phyloP scores from a whole-genome alignment of 2,113 vertebrate species.

The Dolichallabes microphthalmus region DNA sequence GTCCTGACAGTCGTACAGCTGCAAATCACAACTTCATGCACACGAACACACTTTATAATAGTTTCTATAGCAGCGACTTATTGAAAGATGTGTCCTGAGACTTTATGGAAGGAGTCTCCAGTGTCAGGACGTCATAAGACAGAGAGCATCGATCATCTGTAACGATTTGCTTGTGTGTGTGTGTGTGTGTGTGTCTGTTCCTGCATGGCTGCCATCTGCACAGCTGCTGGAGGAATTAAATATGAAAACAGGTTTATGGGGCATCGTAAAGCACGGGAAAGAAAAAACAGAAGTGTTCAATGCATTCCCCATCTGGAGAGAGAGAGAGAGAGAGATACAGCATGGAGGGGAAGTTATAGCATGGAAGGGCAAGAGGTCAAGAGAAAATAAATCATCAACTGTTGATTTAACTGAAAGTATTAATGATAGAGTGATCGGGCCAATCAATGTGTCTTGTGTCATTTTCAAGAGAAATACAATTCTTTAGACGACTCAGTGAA shows the following conservation, averaged over 20 bases:
- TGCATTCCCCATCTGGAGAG: conserved; percentile 48
- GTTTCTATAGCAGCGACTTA: not conserved
- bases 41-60: not conserved
- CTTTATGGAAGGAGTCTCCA: not conserved
- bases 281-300: conserved; percentile 40
- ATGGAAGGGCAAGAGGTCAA: not conserved
- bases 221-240: conserved; percentile 68
- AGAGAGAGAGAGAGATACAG: conserved; percentile 36
- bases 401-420: not conserved
- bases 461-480: not conserved
- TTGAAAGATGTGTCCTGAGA: not conserved
- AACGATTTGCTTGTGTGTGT: too few species aligned
- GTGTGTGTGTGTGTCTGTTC: conserved; percentile 29
- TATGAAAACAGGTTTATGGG: conserved; percentile 72
- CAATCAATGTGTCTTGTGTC: not conserved
- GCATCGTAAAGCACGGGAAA: conserved; percentile 30
- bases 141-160: not conserved
- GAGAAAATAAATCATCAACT: not conserved
- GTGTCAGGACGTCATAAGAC: not conserved
- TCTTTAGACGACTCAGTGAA: not conserved
- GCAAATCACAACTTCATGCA: not conserved
- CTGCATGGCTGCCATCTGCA: conserved; percentile 38
- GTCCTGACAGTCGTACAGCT: not conserved
- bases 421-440: not conserved
- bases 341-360: not conserved